Evolutionary conservation across 2,888 invertebrate genomes (phyloP).

Genomic region (Leptogaster cylindrica): DNA sequence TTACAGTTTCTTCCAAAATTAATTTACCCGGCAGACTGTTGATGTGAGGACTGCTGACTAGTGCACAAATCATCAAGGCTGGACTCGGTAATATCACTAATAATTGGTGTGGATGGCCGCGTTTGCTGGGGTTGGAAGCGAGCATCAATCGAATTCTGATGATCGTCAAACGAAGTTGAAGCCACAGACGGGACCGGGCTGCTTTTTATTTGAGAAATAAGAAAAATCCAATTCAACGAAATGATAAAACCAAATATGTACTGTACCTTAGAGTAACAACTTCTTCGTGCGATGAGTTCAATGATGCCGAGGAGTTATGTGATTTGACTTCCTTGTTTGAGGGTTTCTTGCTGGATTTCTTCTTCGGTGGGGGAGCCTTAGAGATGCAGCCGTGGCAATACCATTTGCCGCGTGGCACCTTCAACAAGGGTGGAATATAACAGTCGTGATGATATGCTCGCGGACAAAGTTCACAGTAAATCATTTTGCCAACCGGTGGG

Average conservation of each 20-base stretch:
- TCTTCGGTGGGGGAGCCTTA: conserved; percentile 80
- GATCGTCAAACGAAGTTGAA: conserved; percentile 69
- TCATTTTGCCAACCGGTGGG: conserved; percentile 67
- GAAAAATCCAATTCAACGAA: neutral
- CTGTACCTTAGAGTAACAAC: conserved; percentile 59
- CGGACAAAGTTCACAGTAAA: conserved; percentile 89
- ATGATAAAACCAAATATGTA: too few species aligned
- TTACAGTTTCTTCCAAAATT: conserved; percentile 43
- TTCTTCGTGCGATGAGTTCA: conserved; percentile 61
- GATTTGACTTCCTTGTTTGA: conserved; percentile 65
- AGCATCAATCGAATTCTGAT: conserved; percentile 59
- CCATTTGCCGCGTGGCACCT: conserved; percentile 86
- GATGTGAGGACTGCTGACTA: conserved; percentile 27
- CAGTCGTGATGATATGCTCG: conserved; percentile 93
- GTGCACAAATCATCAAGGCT: conserved; percentile 48
- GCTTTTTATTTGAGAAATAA: conserved; percentile 43
- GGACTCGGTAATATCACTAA: conserved; percentile 49
- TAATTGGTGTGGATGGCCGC: conserved; percentile 52
- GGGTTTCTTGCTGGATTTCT: conserved; percentile 67
- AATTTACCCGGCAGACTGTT: conserved; percentile 3
- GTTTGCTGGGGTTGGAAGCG: conserved; percentile 59
- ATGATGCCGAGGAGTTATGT: conserved; percentile 55
- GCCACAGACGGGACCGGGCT: conserved; percentile 76
- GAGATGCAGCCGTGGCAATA: conserved; percentile 87
- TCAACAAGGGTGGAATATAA: conserved; percentile 83